Base-by-base conservation (phyloP, 1,140 invertebrate species). In the Cotesia typhae region DNA sequence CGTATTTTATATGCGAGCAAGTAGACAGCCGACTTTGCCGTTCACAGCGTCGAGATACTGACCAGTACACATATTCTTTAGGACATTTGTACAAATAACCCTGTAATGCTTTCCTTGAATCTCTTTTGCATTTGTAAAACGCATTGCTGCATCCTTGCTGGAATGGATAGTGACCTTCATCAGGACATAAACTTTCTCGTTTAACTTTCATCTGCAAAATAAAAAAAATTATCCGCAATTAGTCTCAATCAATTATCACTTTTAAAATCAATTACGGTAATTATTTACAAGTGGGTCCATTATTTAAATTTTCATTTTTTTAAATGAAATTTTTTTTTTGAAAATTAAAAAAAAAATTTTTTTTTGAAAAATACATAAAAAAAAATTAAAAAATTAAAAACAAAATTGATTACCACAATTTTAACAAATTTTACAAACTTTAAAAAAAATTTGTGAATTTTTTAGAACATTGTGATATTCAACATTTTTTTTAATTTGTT, bases 81-180 rank as follows among this genome's bases (percentile, higher is more conserved):
- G 94, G 94, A 85, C 94, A 95, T 79, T 92, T 91, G 81, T 92
- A 92, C 6, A 95, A 83, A 71, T 90, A 90, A 6, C 92, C 94
- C 79, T 91, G 88, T 74, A 95, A 84, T 66, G 81, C 88, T 41
- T 85, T 81, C 57, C 85, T 81, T 0, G 79, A 83, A 57, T 88
- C 82, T 78, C 85, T 87, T 73, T 85, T 85, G 81, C 94, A 96
- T 83, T 93, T 95, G 64, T 93, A 88, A 81, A 95, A 95, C 1
- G 89, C 88, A 61, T 90, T 88, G 71, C 92, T 93, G 82, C 92
- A 94, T 47, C 84, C 86, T 68, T 90, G 88, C 70, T 90, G 89
- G 41, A 92, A 88, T 9, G 92, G 89, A 79, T 90, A 92, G 76
- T 92, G 90, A 47, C 94, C 94, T 77, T 89, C 89, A 12, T 78